A percentile compares a stretch with the other conserved stretches of the same genome.
phyloP scores from a whole-genome alignment of 2,113 vertebrate genomes.

The Nyctibius bracteatus region DNA sequence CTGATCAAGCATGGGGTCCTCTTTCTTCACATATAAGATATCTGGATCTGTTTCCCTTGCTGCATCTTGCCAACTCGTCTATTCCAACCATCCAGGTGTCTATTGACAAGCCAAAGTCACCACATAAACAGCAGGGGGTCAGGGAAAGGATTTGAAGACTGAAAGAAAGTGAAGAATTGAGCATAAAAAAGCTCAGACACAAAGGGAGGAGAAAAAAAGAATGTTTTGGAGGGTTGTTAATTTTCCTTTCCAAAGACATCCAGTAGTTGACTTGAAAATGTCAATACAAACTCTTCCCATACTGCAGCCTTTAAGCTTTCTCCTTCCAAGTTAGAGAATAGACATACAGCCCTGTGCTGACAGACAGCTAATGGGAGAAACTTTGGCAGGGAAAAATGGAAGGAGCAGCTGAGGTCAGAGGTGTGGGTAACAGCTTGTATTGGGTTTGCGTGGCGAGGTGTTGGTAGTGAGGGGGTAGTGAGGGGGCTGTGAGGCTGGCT shows the following conservation, averaged over 20 bases:
- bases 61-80: neutral
- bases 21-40: neutral
- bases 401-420: neutral
- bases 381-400: neutral
- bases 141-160: neutral
- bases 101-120: neutral
- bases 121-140: neutral
- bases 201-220: neutral
- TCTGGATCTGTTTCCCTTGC: neutral
- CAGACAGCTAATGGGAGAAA: neutral
- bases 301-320: neutral
- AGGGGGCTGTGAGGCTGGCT: neutral
- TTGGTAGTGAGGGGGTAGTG: rapidly evolving
- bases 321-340: neutral
- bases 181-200: neutral
- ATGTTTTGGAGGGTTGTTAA: neutral
- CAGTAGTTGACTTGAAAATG: neutral
- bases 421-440: neutral
- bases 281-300: neutral
- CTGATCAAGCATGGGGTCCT: neutral
- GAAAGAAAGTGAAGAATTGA: neutral
- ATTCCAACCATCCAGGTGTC: neutral
- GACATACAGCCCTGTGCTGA: neutral
- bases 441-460: neutral
- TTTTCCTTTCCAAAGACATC: neutral